Conservation (phyloP, 1,140 invertebrate genomes). For the Leptonema lineaticorne region DNA sequence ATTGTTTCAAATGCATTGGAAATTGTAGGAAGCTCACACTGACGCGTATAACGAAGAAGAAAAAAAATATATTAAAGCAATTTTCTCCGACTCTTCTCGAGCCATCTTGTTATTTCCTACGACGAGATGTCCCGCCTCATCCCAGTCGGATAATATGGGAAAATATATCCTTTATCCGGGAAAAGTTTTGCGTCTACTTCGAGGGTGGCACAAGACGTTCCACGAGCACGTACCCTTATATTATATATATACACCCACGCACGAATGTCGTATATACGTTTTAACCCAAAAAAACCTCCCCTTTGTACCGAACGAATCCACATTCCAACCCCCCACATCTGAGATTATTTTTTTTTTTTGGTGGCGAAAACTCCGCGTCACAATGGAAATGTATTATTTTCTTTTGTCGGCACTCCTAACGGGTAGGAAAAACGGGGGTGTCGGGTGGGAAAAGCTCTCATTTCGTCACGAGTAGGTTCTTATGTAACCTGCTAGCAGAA, state of each 20-base stretch:
- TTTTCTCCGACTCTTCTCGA: neutral
- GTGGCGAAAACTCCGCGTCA: constrained; percentile 24
- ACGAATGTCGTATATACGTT: neutral
- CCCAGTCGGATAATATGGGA: constrained; percentile 20
- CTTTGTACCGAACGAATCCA: too few relatives aligned
- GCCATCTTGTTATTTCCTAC: constrained; percentile 18
- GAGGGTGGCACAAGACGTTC: neutral
- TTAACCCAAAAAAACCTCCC: too few relatives aligned
- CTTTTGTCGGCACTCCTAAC: constrained; percentile 15
- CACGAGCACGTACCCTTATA: neutral
- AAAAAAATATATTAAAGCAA: neutral
- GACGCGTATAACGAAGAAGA: neutral
- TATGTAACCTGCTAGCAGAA: neutral
- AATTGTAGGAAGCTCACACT: too few relatives aligned
- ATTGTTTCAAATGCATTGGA: too few relatives aligned
- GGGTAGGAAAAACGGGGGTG: too few relatives aligned
- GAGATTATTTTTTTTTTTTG: neutral
- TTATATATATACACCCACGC: neutral
- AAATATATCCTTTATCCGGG: constrained; percentile 29
- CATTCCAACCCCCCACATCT: neutral
- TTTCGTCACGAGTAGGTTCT: constrained; percentile 24
- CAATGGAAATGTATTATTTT: constrained; percentile 33
- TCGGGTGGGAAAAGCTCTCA: constrained; percentile 15
- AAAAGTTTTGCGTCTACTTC: constrained; percentile 16
- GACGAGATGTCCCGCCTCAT: neutral